phyloP scores from a whole-genome alignment of 2,113 vertebrate species.

The Scomber japonicus region DNA sequence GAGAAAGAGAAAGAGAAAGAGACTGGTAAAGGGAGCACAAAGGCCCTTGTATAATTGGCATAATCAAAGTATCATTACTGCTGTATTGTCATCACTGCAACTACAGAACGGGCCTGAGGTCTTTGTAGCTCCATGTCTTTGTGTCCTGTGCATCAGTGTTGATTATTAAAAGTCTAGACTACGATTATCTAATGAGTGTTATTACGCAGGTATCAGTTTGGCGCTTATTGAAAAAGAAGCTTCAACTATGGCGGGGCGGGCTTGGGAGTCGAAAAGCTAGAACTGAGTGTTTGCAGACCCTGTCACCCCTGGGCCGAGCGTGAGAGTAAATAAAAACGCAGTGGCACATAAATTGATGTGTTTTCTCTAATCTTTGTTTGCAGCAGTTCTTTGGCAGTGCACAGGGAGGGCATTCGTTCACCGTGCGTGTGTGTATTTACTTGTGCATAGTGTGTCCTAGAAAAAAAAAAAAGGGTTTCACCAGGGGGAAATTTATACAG shows the following conservation, averaged over 20 bases:
- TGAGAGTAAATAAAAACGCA: slow-evolving; percentile 67
- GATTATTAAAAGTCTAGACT: slow-evolving; percentile 53
- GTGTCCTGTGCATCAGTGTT: slow-evolving; percentile 48
- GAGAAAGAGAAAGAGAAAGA: not conserved
- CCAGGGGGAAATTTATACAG: slow-evolving; percentile 46
- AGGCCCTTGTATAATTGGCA: slow-evolving; percentile 57
- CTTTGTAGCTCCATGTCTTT: slow-evolving; percentile 57
- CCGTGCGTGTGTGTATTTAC: slow-evolving; percentile 28
- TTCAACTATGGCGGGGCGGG: not conserved
- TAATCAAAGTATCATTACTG: slow-evolving; percentile 73
- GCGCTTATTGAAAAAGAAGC: slow-evolving; percentile 27
- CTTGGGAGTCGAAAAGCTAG: slow-evolving; percentile 1
- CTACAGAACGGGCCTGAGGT: slow-evolving; percentile 20
- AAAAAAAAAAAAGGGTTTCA: slow-evolving; percentile 20
- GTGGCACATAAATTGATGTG: slow-evolving; percentile 74
- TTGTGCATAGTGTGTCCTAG: slow-evolving; percentile 13
- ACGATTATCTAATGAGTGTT: slow-evolving; percentile 59
- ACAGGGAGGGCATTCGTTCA: slow-evolving; percentile 50
- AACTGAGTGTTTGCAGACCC: slow-evolving; percentile 41
- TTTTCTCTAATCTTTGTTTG: slow-evolving; percentile 81
- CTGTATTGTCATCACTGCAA: slow-evolving; percentile 44
- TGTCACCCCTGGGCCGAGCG: slow-evolving; percentile 31
- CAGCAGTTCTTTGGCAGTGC: slow-evolving; percentile 60
- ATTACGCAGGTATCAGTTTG: slow-evolving; percentile 55
- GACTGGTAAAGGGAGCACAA: slow-evolving; percentile 20